phyloP scores from a whole-genome alignment of 2,888 invertebrate species.

The Megamerina dolium region DNA sequence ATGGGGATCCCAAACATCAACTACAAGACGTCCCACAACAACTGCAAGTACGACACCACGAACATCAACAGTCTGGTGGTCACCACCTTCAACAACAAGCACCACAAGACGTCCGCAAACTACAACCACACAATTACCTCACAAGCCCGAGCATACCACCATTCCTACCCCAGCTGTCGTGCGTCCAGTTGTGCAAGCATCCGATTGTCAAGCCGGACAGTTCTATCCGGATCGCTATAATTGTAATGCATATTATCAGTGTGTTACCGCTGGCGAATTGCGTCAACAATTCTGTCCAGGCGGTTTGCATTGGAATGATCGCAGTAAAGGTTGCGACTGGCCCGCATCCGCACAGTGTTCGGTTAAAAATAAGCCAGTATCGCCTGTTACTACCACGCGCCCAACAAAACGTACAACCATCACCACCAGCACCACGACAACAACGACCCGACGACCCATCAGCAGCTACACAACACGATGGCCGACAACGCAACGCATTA shows the following conservation, averaged over 20 bases:
- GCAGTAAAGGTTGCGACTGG: slow-evolving; percentile 71
- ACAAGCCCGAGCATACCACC: slow-evolving; percentile 33
- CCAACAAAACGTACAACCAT: slow-evolving; percentile 34
- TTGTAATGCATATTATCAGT: slow-evolving; percentile 72
- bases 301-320: slow-evolving; percentile 72
- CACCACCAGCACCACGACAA: slow-evolving; percentile 25
- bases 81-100: slow-evolving; percentile 25
- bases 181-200: slow-evolving; percentile 46
- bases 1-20: slow-evolving; percentile 35
- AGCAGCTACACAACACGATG: slow-evolving; percentile 9
- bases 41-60: slow-evolving; percentile 39
- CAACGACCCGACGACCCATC: slow-evolving; percentile 6
- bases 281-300: slow-evolving; percentile 70
- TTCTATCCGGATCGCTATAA: slow-evolving; percentile 60
- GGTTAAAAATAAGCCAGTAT: slow-evolving; percentile 21
- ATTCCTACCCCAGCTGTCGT: slow-evolving; percentile 50
- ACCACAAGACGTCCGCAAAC: slow-evolving; percentile 32
- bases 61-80: slow-evolving; percentile 52
- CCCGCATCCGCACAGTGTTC: slow-evolving; percentile 67
- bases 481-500: neutral
- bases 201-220: slow-evolving; percentile 51
- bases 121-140: slow-evolving; percentile 24
- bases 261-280: slow-evolving; percentile 62
- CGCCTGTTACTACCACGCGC: slow-evolving; percentile 35
- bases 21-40: slow-evolving; percentile 32